Percentiles rank a stretch among this genome's conserved stretches.
These are phyloP conservation scores for Leptopilina syphax DNA, from an alignment of 2,888 invertebrate species.

Conservation along the genomic window DNA sequence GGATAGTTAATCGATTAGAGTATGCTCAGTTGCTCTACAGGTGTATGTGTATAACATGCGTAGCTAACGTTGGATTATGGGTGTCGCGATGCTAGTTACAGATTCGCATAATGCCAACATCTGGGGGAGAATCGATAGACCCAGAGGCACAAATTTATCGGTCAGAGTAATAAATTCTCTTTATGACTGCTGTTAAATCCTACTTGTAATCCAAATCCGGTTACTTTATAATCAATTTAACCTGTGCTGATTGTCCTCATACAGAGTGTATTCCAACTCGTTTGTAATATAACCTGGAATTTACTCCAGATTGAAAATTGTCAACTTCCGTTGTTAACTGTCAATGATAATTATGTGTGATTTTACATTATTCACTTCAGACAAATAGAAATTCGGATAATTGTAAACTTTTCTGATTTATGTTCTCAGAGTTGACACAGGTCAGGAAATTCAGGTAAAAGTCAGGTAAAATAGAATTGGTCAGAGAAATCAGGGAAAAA, in stretches of 20 bases:
- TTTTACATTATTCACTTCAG: too few relatives aligned
- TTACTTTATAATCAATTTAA: constrained; percentile 38
- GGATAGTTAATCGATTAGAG: constrained; percentile 70
- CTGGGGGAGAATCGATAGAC: constrained; percentile 35
- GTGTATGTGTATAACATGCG: constrained; percentile 54
- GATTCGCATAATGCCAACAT: constrained; percentile 30
- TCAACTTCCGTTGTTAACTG: background rate
- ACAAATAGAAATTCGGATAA: too few relatives aligned
- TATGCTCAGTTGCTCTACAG: constrained; percentile 61
- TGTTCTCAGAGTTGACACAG: too few relatives aligned
- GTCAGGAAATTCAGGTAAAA: too few relatives aligned
- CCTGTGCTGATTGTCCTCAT: background rate
- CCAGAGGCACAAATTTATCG: constrained; percentile 12
- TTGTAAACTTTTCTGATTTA: too few relatives aligned
- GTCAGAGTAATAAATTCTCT: constrained; percentile 23
- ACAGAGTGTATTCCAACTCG: background rate
- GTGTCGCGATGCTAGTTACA: constrained; percentile 33
- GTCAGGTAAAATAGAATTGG: too few relatives aligned
- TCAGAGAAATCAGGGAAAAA: too few relatives aligned
- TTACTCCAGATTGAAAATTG: background rate
- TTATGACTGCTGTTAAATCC: constrained; percentile 13
- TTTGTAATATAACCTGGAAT: background rate
- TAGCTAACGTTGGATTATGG: constrained; percentile 24
- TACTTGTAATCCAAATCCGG: constrained; percentile 22
- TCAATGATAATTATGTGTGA: background rate